Conservation (phyloP, 2,113 vertebrate species). For the Pogonocichla stellata region DNA sequence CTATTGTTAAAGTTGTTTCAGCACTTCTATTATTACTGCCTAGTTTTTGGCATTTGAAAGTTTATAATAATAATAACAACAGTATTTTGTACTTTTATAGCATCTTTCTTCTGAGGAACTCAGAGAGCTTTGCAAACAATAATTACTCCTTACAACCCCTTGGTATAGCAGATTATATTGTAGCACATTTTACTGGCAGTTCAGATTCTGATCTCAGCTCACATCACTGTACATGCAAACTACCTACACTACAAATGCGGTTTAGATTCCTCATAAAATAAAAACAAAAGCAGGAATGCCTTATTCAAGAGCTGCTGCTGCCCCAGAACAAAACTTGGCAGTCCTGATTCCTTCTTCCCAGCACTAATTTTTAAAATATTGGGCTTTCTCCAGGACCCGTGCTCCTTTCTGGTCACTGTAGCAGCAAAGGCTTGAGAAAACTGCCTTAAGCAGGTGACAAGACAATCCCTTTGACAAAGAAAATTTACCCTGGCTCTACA, state of each 20-base stretch:
- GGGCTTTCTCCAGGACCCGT: background rate
- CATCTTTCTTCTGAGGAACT: slow-evolving; percentile 48
- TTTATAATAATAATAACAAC: slow-evolving; percentile 63
- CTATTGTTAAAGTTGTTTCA: slow-evolving; percentile 70
- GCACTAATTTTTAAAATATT: background rate
- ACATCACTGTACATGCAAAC: background rate
- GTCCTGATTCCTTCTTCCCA: background rate
- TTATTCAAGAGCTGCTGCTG: background rate
- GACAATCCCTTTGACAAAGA: background rate
- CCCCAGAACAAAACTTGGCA: background rate
- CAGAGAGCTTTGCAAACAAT: slow-evolving; percentile 33
- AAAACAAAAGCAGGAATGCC: background rate
- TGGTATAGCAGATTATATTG: background rate
- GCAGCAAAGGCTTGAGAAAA: background rate
- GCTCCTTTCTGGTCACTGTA: background rate
- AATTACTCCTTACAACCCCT: slow-evolving; percentile 36
- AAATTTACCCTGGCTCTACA: background rate
- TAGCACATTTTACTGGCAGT: background rate
- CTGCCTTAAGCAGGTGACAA: background rate
- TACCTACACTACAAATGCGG: background rate
- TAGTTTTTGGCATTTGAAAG: slow-evolving; percentile 60
- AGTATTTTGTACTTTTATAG: slow-evolving; percentile 64
- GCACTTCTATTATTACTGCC: slow-evolving; percentile 68
- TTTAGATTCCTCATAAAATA: background rate
- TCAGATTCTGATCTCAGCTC: slow-evolving; percentile 16